Conservation (phyloP, 2,113 vertebrate genomes). For the Thermophis baileyi region DNA sequence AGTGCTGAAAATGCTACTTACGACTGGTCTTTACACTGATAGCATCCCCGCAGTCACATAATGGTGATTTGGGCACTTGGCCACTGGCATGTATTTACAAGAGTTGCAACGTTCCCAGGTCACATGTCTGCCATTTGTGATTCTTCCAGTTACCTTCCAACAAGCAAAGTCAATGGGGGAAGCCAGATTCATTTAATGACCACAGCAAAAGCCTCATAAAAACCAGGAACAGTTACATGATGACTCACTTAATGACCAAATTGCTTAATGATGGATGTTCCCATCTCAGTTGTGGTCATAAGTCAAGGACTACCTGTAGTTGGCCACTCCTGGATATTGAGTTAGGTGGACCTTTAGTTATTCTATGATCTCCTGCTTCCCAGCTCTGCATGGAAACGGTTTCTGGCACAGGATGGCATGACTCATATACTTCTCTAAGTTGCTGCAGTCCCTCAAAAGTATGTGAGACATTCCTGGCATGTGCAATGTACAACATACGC, state of each 20-base stretch:
- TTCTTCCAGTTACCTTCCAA: neutral
- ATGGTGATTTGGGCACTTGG: neutral
- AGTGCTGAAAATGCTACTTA: neutral
- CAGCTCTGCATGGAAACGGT: neutral
- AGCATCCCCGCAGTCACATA: neutral
- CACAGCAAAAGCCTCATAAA: neutral
- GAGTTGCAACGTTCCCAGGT: neutral
- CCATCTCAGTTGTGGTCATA: neutral
- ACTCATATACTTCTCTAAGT: neutral
- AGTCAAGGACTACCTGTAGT: neutral
- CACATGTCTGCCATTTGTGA: neutral
- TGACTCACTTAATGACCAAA: neutral
- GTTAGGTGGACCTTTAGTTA: neutral
- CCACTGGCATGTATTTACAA: neutral
- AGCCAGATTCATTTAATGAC: neutral
- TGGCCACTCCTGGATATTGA: neutral
- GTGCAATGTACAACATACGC: neutral
- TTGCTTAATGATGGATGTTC: neutral
- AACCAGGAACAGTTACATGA: neutral
- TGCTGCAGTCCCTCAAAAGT: neutral
- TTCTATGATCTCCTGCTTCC: neutral
- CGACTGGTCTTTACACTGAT: neutral
- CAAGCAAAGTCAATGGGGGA: neutral
- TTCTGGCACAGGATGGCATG: neutral
- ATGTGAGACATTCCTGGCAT: neutral